Evolutionary conservation across 2,797 vertebrate species (phyloP).

Genomic region (Labeo calbasu): DNA sequence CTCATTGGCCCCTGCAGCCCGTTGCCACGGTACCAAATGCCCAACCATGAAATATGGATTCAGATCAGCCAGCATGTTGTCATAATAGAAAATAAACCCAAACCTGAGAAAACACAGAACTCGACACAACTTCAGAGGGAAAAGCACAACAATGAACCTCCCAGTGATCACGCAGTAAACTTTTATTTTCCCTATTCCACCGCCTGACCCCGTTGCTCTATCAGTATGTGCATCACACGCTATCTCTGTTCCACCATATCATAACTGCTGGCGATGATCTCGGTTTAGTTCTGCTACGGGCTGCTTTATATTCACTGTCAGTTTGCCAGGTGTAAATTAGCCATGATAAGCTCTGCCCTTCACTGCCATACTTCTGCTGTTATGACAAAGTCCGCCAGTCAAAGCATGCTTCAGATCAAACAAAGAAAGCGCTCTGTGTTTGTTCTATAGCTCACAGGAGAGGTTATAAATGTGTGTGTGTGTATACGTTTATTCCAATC

Average conservation of each 20-base stretch:
- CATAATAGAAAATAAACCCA: slow-evolving; percentile 47
- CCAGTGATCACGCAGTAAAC: not conserved
- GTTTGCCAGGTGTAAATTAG: slow-evolving; percentile 38
- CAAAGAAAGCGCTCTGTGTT: slow-evolving; percentile 6
- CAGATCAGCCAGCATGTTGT: slow-evolving; percentile 45
- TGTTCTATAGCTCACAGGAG: slow-evolving; percentile 20
- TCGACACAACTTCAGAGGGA: slow-evolving; percentile 2
- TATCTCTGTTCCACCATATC: slow-evolving; percentile 15
- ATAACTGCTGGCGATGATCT: slow-evolving; percentile 29
- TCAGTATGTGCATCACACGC: slow-evolving; percentile 1
- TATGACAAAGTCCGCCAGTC: slow-evolving; percentile 39
- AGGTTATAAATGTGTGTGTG: slow-evolving; percentile 13
- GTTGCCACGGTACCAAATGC: slow-evolving; percentile 67
- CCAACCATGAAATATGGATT: slow-evolving; percentile 65
- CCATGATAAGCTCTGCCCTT: slow-evolving; percentile 38
- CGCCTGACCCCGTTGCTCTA: not conserved
- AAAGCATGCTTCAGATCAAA: slow-evolving; percentile 36
- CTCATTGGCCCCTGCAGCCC: slow-evolving; percentile 68
- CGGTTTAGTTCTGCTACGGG: slow-evolving; percentile 28
- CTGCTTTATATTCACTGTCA: slow-evolving; percentile 32
- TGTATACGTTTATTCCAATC: not conserved
- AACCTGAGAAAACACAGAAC: slow-evolving; percentile 55
- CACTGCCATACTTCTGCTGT: slow-evolving; percentile 13
- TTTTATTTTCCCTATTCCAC: slow-evolving; percentile 2
- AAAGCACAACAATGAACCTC: not conserved